Conservation (phyloP, 2,113 vertebrate genomes). For the Murina feae region DNA sequence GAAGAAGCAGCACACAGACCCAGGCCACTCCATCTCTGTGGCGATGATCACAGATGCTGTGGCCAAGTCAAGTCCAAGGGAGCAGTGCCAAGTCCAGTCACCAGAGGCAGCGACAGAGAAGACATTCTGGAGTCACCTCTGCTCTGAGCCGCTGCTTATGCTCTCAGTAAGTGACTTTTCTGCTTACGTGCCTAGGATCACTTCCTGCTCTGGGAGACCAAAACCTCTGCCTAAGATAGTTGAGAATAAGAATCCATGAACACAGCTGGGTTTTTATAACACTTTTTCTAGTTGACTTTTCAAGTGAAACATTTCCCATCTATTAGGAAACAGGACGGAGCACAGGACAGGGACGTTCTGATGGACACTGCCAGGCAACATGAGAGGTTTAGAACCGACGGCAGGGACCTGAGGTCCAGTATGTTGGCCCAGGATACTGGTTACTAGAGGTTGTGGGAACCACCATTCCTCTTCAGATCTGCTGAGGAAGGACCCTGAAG, state of each 20-base stretch:
- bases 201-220: neutral
- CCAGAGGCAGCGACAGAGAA: neutral
- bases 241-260: neutral
- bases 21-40: neutral
- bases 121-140: neutral
- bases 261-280: neutral
- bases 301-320: neutral
- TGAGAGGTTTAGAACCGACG: neutral
- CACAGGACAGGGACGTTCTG: neutral
- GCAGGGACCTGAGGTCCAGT: neutral
- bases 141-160: no score
- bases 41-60: neutral
- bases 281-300: neutral
- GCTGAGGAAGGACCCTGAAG: neutral
- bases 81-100: neutral
- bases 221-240: neutral
- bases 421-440: neutral
- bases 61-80: neutral
- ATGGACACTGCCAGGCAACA: neutral
- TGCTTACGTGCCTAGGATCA: neutral
- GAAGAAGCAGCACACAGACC: neutral
- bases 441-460: neutral
- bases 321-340: neutral
- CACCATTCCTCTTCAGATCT: neutral
- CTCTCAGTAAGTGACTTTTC: neutral